phyloP scores from a whole-genome alignment of 2,888 invertebrate genomes.

The Eristalis pertinax region DNA sequence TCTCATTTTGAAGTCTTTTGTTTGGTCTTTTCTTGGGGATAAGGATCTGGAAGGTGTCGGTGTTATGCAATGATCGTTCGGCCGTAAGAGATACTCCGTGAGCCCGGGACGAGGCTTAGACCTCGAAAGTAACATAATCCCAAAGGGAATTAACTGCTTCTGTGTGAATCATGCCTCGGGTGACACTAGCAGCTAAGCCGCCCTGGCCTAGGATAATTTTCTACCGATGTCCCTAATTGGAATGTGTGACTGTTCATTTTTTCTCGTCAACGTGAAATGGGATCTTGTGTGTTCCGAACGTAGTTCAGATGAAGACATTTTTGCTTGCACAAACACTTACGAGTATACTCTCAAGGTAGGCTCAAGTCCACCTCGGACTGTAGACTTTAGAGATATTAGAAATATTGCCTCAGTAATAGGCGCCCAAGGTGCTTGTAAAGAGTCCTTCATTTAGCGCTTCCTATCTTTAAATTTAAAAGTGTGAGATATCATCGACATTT shows the following conservation, averaged over 20 bases:
- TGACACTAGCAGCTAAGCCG: not conserved
- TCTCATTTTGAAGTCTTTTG: conserved; percentile 35
- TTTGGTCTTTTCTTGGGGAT: conserved; percentile 34
- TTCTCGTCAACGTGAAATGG: not conserved
- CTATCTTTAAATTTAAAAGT: no score
- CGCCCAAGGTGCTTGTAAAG: no score
- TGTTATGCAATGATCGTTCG: conserved; percentile 52
- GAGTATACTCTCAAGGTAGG: no score
- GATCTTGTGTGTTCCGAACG: not conserved
- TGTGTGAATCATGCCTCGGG: not conserved
- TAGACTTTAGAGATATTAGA: no score
- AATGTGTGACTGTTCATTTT: not conserved
- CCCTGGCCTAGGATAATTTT: not conserved
- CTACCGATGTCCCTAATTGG: not conserved
- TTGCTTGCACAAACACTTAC: no score
- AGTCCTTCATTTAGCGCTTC: no score
- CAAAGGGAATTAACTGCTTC: not conserved
- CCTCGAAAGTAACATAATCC: not conserved
- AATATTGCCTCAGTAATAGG: no score
- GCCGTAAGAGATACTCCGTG: conserved; percentile 20
- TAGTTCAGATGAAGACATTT: no score
- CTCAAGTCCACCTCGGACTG: no score
- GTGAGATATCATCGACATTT: no score
- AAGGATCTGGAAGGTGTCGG: conserved; percentile 28
- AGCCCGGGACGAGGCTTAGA: not conserved